Evolutionary conservation across 64 coral and sea anemone species (phyloP).

Genomic region (Actinia tenebrosa): DNA sequence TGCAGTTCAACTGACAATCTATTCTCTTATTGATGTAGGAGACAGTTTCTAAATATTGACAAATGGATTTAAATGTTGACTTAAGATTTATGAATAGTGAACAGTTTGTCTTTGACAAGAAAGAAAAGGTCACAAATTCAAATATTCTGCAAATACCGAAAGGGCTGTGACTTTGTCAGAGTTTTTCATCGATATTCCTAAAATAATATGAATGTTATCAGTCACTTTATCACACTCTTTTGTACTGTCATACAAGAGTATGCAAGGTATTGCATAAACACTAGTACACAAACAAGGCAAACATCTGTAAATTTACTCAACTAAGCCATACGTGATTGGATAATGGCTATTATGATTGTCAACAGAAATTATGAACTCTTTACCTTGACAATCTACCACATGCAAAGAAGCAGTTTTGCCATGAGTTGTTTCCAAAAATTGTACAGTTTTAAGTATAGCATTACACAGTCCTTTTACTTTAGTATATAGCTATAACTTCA

Average conservation of each 20-base stretch:
- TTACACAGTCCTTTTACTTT: not conserved
- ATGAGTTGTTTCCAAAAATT: not conserved
- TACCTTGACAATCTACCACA: not conserved
- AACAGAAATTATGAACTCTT: not conserved
- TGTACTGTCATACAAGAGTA: not conserved
- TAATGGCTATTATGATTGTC: not conserved
- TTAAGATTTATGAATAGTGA: not conserved
- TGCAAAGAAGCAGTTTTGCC: not conserved
- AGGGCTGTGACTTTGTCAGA: not conserved
- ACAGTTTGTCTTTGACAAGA: not conserved
- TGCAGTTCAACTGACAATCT: not conserved
- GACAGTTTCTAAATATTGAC: constrained; percentile 17
- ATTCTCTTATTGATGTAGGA: not conserved
- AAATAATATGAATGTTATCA: not conserved
- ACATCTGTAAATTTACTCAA: not conserved
- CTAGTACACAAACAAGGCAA: not conserved
- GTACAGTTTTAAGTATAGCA: not conserved
- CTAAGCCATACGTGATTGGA: not conserved
- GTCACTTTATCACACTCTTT: not conserved
- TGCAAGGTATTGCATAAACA: not conserved
- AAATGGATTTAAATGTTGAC: constrained; percentile 12
- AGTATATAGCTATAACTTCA: not conserved
- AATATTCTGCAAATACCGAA: not conserved
- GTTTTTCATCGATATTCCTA: not conserved
- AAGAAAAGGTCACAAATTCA: not conserved